Percentiles rank a stretch among this genome's conserved stretches.
Evolutionary conservation across 2,113 vertebrate species (phyloP).

Genomic region (Gobiocypris rarus): DNA sequence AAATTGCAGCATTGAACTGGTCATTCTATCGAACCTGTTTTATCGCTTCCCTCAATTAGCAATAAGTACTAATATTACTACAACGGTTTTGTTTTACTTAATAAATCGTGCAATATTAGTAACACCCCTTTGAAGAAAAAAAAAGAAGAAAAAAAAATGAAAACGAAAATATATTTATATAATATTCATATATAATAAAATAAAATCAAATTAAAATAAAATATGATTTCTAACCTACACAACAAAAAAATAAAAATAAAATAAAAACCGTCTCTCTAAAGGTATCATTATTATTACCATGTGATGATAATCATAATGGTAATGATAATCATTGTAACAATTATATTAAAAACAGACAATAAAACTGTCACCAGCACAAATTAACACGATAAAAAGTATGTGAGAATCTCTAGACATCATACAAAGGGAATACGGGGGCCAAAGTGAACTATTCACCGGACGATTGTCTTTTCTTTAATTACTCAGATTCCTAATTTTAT

Average conservation of each 20-base stretch:
- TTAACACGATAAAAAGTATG: constrained; percentile 85
- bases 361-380: constrained; percentile 91
- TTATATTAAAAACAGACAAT: constrained; percentile 85
- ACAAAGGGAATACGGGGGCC: constrained; percentile 78
- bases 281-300: constrained; percentile 65
- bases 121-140: constrained; percentile 78
- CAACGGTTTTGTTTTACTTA: constrained; percentile 68
- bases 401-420: constrained; percentile 81
- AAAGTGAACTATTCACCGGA: constrained; percentile 58
- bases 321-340: constrained; percentile 70
- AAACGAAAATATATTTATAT: constrained; percentile 82
- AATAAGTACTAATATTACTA: constrained; percentile 78
- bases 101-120: constrained; percentile 86
- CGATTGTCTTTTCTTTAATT: constrained; percentile 76
- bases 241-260: constrained; percentile 74
- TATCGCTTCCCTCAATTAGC: constrained; percentile 66
- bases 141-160: constrained; percentile 69
- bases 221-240: constrained; percentile 80
- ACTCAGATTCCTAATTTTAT: constrained; percentile 63
- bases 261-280: constrained; percentile 68
- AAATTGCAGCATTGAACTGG: constrained; percentile 95
- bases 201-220: constrained; percentile 77
- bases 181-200: constrained; percentile 81
- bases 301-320: constrained; percentile 69
- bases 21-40: constrained; percentile 76